Conservation (phyloP, 1,140 invertebrate genomes). For the Limonius californicus region DNA sequence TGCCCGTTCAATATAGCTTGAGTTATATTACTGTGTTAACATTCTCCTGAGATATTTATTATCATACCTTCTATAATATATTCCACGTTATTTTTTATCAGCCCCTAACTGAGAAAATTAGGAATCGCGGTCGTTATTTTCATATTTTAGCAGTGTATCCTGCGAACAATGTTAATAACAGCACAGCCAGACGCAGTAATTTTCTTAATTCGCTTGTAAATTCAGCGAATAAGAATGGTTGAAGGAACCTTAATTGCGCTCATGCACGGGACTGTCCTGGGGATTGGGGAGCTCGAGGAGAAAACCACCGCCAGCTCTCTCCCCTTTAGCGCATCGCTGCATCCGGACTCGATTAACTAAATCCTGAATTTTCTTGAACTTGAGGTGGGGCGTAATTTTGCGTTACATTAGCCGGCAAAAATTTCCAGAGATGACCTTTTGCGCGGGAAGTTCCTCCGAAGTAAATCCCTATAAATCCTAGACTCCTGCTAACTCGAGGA, state of each 20-base stretch:
- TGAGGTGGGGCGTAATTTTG: background rate
- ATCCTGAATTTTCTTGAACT: background rate
- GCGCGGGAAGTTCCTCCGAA: too few relatives aligned
- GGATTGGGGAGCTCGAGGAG: background rate
- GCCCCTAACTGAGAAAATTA: too few relatives aligned
- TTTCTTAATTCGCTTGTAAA: constrained; percentile 34
- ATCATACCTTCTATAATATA: too few relatives aligned
- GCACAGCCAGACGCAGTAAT: constrained; percentile 30
- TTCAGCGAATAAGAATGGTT: constrained; percentile 33
- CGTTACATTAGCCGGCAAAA: too few relatives aligned
- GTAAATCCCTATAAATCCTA: background rate
- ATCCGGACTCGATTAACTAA: background rate
- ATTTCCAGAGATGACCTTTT: too few relatives aligned
- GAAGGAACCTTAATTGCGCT: constrained; percentile 31
- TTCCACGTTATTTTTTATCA: too few relatives aligned
- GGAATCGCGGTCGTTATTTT: background rate
- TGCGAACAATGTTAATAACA: constrained; percentile 32
- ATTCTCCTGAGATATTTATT: too few relatives aligned
- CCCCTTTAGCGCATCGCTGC: background rate
- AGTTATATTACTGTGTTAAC: too few relatives aligned
- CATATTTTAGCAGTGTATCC: constrained; percentile 26
- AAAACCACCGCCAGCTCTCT: background rate
- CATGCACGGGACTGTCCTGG: constrained; percentile 21
- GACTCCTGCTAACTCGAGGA: background rate
- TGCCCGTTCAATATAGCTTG: too few relatives aligned